Evolutionary conservation across 2,888 invertebrate genomes (phyloP), one percentile per base, ranked within the genome.

Genomic region (Acanthosepion lycidas): DNA sequence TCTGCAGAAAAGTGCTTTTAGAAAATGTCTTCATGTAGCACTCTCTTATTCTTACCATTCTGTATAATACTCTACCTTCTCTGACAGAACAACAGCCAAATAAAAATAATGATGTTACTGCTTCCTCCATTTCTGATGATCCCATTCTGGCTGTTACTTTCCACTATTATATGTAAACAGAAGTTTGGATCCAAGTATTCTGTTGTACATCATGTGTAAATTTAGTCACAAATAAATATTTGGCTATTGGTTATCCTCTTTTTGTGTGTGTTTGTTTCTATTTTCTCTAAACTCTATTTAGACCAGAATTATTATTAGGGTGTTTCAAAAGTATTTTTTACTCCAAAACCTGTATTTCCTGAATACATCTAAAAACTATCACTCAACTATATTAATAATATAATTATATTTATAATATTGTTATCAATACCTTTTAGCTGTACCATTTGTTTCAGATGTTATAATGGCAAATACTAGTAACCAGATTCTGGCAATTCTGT

Each of bases 1-100:
- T 78, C 12, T 78, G 78, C n/a, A 78, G n/a, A n/a, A n/a, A 78
- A 9, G 78, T 78, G 78, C 78, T 78, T 78, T 78, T 78, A 78
- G 78, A n/a, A 78, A n/a, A 78, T n/a, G n/a, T 78, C n/a, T 78
- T 78, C n/a, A 78, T 78, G 78, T 78, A 78, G 78, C 78, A 78
- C 78, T 78, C 12, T 78, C n/a, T n/a, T 78, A 15, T 78, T n/a
- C 33, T 78, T n/a, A n/a, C n/a, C n/a, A n/a, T 78, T 78, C 78
- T 78, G 78, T 78, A 78, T 78, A n/a, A 33, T 78, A 78, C 18
- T 78, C 78, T 78, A 15, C 33, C 15, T n/a, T n/a, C n/a, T 78
- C 78, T 33, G n/a, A 78, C n/a, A 33, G 18, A 78, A 6, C 28
- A 12, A n/a, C n/a, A n/a, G 15, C n/a, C 78, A 78, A 78, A 78